Evolutionary conservation across 2,888 invertebrate species (phyloP), one percentile per base, ranked within the genome.

Genomic region (Latrodectus hesperus): DNA sequence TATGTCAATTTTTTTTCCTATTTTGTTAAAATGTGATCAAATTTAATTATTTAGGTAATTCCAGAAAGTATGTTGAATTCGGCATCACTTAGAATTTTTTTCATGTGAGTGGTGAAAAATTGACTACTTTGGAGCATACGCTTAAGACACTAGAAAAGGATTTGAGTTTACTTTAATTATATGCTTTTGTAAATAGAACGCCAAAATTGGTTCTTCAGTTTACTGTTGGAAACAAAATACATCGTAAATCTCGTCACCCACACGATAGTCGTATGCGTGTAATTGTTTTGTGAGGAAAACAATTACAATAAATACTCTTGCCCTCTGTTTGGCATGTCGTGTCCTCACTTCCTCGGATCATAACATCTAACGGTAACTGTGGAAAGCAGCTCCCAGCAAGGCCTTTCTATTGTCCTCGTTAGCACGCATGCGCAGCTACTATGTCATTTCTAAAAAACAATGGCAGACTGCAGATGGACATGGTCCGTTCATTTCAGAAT

Each of bases 391-490:
- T 16, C 52, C 68, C 73, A 72, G 12, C 55, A 55, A 55, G 55
- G 55, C 55, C 16, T 55, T 11, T 55, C 55, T 16, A 55, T 55
- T 55, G 55, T 55, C 70, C 52, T 81, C 81, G 26, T 52, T 74
- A 71, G 49, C 79, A 72, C 71, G 79, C 79, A 80, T 72, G 79
- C 22, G 79, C 79, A 71, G 72, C 64, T 64, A 71, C 71, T 80
- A 71, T 49, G 51, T 53, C 72, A 65, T 16, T 81, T 67, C 65
- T 72, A 64, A 73, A 72, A 81, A 53, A 81, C 81, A 81, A 81
- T 81, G 67, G 65, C 53, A n/a, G 73, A 81, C 52, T 16, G 16
- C 73, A 49, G 64, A 51, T 26, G 52, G 77, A 77, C 52, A 51
- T 70, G 81, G 81, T 81, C 73, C 22, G 73, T 26, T 67, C 78